phyloP scores from a whole-genome alignment of 1,140 invertebrate species.

The Philotrypesis tridentata region DNA sequence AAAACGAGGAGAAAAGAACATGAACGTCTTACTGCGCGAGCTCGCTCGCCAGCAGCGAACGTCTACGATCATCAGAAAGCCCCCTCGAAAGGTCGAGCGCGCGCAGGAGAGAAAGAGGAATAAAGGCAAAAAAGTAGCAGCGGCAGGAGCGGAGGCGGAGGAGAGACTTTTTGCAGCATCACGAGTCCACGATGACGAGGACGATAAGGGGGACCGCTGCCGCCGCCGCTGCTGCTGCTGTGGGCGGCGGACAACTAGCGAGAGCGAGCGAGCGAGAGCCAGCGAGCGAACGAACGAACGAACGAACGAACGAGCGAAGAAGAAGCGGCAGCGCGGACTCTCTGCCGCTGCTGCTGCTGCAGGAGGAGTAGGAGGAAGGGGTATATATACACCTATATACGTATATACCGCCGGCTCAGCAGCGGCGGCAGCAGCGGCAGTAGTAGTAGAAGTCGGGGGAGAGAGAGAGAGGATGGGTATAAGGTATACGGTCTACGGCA shows the following conservation, averaged over 20 bases:
- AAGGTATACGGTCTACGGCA: constrained; percentile 2
- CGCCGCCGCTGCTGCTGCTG: not conserved
- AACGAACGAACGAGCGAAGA: not conserved
- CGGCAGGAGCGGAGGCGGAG: constrained; percentile 18
- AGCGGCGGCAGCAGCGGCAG: not conserved
- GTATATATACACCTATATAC: too few relatives aligned
- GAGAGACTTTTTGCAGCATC: constrained; percentile 48
- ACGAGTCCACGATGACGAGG: constrained; percentile 47
- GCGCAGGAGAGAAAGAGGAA: not conserved
- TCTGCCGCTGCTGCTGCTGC: too few relatives aligned
- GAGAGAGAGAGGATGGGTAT: not conserved
- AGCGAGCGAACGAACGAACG: not conserved
- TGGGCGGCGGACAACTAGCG: not conserved
- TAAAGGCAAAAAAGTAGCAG: constrained; percentile 13
- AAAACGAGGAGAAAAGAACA: constrained; percentile 42
- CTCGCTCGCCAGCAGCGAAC: not conserved
- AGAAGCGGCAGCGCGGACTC: not conserved
- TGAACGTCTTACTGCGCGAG: constrained; percentile 45
- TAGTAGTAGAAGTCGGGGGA: not conserved
- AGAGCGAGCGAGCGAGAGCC: not conserved
- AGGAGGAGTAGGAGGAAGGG: constrained; percentile 31
- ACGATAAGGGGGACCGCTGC: constrained; percentile 46
- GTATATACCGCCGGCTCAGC: not conserved
- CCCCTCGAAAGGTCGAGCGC: constrained; percentile 33
- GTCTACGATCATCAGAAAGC: constrained; percentile 45